These are phyloP conservation scores for Equus quagga DNA, from an alignment of 2,113 vertebrate species.

Conservation along the genomic window DNA sequence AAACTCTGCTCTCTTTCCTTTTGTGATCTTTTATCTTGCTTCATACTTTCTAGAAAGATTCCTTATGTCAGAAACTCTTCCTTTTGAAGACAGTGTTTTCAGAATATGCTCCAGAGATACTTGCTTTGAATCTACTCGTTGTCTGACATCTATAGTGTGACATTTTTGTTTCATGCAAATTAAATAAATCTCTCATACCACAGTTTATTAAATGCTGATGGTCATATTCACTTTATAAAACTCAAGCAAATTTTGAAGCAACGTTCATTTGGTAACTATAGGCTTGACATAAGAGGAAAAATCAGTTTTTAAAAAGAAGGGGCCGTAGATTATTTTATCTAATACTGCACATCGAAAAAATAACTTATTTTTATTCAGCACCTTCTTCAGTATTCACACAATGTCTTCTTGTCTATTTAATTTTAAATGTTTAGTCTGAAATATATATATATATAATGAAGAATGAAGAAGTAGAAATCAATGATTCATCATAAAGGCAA, in stretches of 20 bases:
- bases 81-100: conserved; percentile 25
- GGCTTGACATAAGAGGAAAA: not conserved
- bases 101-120: not conserved
- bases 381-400: not conserved
- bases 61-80: not conserved
- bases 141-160: not conserved
- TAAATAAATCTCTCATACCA: not conserved
- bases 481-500: not conserved
- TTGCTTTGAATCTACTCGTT: not conserved
- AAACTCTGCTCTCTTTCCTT: not conserved
- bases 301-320: not conserved
- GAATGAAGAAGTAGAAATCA: not conserved
- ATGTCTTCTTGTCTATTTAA: not conserved
- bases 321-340: not conserved
- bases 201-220: conserved; percentile 1
- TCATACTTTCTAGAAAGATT: conserved; percentile 15
- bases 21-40: not conserved
- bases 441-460: not conserved
- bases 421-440: not conserved
- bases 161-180: conserved; percentile 43
- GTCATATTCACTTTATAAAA: not conserved
- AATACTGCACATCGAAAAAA: not conserved
- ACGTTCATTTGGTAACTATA: not conserved
- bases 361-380: not conserved
- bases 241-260: not conserved